Percentiles rank a stretch among this genome's conserved stretches.
phyloP scores from a whole-genome alignment of 2,888 invertebrate genomes.

The Euphydryas editha region DNA sequence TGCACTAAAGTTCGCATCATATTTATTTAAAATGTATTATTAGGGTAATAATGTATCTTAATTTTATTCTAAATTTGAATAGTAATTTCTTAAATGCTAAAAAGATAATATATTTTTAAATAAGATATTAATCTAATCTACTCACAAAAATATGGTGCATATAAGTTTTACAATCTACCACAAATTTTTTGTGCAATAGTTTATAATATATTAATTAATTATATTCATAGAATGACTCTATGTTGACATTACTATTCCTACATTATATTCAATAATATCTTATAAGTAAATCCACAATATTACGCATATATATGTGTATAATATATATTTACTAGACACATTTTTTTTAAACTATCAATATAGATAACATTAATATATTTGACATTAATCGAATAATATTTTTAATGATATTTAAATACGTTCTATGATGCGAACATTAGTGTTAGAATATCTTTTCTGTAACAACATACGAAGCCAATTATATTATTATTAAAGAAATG shows the following conservation, averaged over 20 bases:
- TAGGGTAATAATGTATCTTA: conserved; percentile 27
- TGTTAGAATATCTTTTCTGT: conserved; percentile 5
- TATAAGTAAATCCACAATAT: conserved; percentile 26
- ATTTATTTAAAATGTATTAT: conserved; percentile 28
- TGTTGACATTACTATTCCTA: conserved; percentile 34
- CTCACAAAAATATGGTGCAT: conserved; percentile 47
- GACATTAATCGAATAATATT: conserved; percentile 22
- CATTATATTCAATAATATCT: conserved; percentile 23
- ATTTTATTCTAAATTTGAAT: conserved; percentile 27
- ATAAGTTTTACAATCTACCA: conserved; percentile 35
- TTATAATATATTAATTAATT: conserved; percentile 35
- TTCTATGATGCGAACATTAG: conserved; percentile 38
- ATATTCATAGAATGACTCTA: conserved; percentile 41
- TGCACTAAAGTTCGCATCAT: conserved; percentile 65
- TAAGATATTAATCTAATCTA: conserved; percentile 37
- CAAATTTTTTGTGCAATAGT: conserved; percentile 41
- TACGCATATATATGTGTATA: conserved; percentile 13
- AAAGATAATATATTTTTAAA: conserved; percentile 34
- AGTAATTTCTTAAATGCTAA: conserved; percentile 30
- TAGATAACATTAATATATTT: conserved; percentile 29
- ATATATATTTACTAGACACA: conserved; percentile 19
- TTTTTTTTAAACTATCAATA: conserved; percentile 23
- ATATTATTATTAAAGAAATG: not conserved
- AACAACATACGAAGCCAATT: not conserved
- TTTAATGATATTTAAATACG: conserved; percentile 16